Base-by-base conservation (phyloP, 2,797 vertebrate species). In the Epinephelus coioides region DNA sequence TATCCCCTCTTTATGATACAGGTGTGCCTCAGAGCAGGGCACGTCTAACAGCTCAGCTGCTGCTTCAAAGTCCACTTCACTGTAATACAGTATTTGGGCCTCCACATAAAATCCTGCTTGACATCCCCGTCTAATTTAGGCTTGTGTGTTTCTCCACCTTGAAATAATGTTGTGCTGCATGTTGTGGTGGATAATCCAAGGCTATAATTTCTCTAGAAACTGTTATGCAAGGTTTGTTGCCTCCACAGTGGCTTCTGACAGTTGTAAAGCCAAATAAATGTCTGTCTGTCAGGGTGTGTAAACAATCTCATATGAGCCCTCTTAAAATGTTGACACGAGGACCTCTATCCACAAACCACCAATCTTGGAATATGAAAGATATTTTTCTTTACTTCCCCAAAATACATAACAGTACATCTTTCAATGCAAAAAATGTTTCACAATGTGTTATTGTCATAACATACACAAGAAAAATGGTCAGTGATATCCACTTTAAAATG, bases 181-280 rank as follows among this genome's bases (percentile, higher is more conserved):
- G 65, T 66, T 54, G 54, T 69, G 57, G 54, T 66, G 59, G 13
- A 49, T 65, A 47, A 73, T 74, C 66, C 55, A 73, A 70, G 49
- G 43, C 65, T 86, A 15, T 69, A 19, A 63, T 82, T 84, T 65
- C 27, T 56, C 12, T 38, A 47, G 53, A 79, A 71, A 55, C 67
- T 57, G 71, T 70, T 59, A 44, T n/a, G 43, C 64, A 4, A 62
- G 47, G 54, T 51, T 47, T 57, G 61, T 66, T 81, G 63, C 73
- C 46, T 76, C 55, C 40, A 47, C 68, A 76, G 75, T 83, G 55
- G 64, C 81, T 81, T 70, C 56, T 73, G 71, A 76, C 30, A 7
- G 64, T 79, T 86, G 38, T 72, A 87, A 84, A 78, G 56, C 65
- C 73, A 91, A 86, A 85, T 61, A 86, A 85, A 83, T 78, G 54